Evolutionary conservation across 2,113 vertebrate species (phyloP).

Genomic region (Otus sunia): DNA sequence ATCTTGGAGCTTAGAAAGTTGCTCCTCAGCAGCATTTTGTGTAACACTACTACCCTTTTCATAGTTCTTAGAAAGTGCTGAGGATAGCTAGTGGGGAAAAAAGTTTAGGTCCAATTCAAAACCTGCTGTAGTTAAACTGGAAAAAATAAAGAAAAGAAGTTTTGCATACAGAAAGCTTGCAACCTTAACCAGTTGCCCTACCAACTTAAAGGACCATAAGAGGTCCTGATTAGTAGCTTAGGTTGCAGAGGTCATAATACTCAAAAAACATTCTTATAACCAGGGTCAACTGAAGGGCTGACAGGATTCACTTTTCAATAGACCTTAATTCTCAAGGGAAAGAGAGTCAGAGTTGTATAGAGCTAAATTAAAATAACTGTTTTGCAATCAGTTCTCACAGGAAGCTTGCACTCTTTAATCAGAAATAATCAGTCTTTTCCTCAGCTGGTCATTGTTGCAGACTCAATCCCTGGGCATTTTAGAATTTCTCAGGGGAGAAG

Average conservation of each 20-base stretch:
- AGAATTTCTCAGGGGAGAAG: slow-evolving; percentile 33
- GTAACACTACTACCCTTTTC: not conserved
- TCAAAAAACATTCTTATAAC: not conserved
- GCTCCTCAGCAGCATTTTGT: not conserved
- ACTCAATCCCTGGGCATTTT: not conserved
- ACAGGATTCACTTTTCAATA: slow-evolving; percentile 69
- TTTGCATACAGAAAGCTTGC: not conserved
- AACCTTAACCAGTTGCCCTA: not conserved
- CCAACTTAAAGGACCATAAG: not conserved
- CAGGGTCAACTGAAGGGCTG: slow-evolving; percentile 40
- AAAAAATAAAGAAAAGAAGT: not conserved
- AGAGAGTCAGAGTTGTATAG: slow-evolving; percentile 22
- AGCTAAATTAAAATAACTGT: slow-evolving; percentile 35
- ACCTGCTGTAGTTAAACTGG: not conserved
- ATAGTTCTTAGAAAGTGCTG: not conserved
- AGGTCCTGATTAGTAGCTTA: not conserved
- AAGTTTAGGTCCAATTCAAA: not conserved
- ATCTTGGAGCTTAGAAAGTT: not conserved
- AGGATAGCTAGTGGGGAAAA: not conserved
- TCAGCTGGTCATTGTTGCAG: slow-evolving; percentile 47
- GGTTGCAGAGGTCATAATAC: not conserved
- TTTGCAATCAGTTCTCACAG: slow-evolving; percentile 49
- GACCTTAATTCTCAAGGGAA: slow-evolving; percentile 19
- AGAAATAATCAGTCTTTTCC: slow-evolving; percentile 29
- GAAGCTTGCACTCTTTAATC: slow-evolving; percentile 31